Percentiles rank a stretch among this genome's conserved stretches.
phyloP scores from a whole-genome alignment of 64 coral and sea anemone genomes.

The Acropora yongei region DNA sequence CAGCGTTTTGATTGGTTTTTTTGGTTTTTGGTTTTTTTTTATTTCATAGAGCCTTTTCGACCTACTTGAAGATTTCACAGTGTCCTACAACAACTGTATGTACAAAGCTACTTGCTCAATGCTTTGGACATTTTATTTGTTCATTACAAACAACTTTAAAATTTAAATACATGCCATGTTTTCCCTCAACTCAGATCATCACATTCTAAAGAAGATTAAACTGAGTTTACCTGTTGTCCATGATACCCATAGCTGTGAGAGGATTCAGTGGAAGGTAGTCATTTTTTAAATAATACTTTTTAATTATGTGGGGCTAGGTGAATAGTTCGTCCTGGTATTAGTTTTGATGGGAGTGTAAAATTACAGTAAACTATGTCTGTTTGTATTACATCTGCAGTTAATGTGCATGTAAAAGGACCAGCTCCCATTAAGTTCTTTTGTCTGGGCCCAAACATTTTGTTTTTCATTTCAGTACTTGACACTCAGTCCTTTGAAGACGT shows the following conservation, averaged over 20 bases:
- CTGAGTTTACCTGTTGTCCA: constrained; percentile 84
- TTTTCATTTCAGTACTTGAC: constrained; percentile 63
- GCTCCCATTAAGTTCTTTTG: too few relatives aligned
- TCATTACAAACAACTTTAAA: too few relatives aligned
- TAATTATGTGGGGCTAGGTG: too few relatives aligned
- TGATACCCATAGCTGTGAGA: constrained; percentile 91
- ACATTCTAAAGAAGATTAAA: constrained; percentile 88
- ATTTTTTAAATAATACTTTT: too few relatives aligned
- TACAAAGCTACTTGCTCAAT: not conserved
- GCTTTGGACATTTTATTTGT: too few relatives aligned
- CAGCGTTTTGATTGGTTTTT: not conserved
- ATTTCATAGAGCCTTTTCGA: constrained; percentile 67
- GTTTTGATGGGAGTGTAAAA: too few relatives aligned
- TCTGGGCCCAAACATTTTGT: not conserved
- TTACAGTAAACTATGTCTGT: too few relatives aligned
- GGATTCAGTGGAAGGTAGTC: constrained; percentile 87
- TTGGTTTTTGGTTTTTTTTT: not conserved
- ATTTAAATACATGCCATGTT: not conserved
- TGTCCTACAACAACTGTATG: constrained; percentile 86
- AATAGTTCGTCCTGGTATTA: too few relatives aligned
- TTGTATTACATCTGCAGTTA: too few relatives aligned
- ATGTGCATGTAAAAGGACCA: too few relatives aligned
- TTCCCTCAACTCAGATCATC: constrained; percentile 63
- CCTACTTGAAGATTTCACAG: constrained; percentile 71
- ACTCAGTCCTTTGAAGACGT: constrained; percentile 65